Evolutionary conservation across 2,113 vertebrate species (phyloP).

Genomic region (Campylomormyrus numenius): DNA sequence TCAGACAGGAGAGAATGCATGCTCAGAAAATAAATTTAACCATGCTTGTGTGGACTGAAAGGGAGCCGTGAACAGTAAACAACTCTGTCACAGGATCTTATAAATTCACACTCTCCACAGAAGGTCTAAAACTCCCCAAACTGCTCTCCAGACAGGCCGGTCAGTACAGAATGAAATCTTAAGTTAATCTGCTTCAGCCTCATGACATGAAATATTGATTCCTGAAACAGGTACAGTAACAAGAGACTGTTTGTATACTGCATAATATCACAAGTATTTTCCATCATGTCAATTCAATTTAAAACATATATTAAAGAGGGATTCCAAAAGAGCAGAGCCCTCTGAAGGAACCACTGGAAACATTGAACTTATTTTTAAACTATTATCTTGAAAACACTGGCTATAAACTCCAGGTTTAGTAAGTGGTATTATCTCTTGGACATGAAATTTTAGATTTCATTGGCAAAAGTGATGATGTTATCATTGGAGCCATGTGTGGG

Average conservation of each 20-base stretch:
- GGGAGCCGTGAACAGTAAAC: slow-evolving; percentile 31
- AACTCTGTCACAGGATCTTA: slow-evolving; percentile 37
- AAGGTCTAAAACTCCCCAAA: not conserved
- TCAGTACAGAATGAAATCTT: not conserved
- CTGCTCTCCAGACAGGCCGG: not conserved
- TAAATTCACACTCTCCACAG: slow-evolving; percentile 22
- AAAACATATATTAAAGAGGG: slow-evolving; percentile 5
- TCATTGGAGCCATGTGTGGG: slow-evolving; percentile 30
- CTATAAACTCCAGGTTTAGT: slow-evolving; percentile 37
- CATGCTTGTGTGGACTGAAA: slow-evolving; percentile 29
- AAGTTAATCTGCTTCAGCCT: not conserved
- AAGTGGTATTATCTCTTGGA: slow-evolving; percentile 27
- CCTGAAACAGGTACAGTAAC: not conserved
- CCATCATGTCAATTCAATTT: slow-evolving; percentile 8
- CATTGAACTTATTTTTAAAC: slow-evolving; percentile 42
- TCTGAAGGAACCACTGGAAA: slow-evolving; percentile 27
- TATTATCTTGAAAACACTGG: slow-evolving; percentile 39
- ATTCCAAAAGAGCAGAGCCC: slow-evolving; percentile 24
- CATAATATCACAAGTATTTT: not conserved
- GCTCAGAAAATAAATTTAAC: slow-evolving; percentile 38
- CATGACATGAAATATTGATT: not conserved
- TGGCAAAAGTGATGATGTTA: slow-evolving; percentile 33
- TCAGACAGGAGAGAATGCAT: slow-evolving; percentile 27
- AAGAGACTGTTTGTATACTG: not conserved
- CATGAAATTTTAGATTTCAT: slow-evolving; percentile 38